A percentile compares a stretch with the other conserved stretches of the same genome.
Conservation (phyloP, 2,888 invertebrate species). For the Hecatera dysodea region DNA sequence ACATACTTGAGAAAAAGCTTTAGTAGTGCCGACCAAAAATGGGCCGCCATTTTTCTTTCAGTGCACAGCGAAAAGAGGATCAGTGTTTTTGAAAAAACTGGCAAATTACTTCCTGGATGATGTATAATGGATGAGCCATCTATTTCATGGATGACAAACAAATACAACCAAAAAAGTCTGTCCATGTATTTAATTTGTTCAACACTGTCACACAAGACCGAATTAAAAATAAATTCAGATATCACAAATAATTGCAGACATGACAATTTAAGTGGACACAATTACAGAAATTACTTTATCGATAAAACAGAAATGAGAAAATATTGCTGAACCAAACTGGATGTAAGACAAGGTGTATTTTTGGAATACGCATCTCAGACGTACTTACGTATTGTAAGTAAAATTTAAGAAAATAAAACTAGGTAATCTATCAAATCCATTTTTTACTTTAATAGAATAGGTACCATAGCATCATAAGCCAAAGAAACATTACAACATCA, state of each 20-base stretch:
- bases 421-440: background rate
- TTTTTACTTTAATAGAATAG: background rate
- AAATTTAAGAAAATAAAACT: background rate
- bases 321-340: background rate
- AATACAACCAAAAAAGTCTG: constrained; percentile 3
- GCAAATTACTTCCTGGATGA: background rate
- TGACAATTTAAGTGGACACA: constrained; percentile 40
- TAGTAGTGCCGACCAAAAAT: background rate
- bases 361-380: background rate
- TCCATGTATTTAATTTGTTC: constrained; percentile 22
- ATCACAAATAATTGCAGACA: constrained; percentile 45
- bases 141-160: background rate
- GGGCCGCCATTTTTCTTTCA: constrained; percentile 11
- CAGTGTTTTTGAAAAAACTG: background rate
- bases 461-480: background rate
- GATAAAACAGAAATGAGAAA: background rate
- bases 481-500: constrained; percentile 7
- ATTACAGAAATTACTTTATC: constrained; percentile 30
- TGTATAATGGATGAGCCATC: constrained; percentile 7
- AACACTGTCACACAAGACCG: constrained; percentile 19
- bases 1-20: constrained; percentile 19
- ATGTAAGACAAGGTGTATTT: background rate
- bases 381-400: background rate
- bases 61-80: background rate
- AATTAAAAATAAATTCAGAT: constrained; percentile 57